Base-by-base conservation (phyloP, 2,113 vertebrate species). In the Boleophthalmus pectinirostris region DNA sequence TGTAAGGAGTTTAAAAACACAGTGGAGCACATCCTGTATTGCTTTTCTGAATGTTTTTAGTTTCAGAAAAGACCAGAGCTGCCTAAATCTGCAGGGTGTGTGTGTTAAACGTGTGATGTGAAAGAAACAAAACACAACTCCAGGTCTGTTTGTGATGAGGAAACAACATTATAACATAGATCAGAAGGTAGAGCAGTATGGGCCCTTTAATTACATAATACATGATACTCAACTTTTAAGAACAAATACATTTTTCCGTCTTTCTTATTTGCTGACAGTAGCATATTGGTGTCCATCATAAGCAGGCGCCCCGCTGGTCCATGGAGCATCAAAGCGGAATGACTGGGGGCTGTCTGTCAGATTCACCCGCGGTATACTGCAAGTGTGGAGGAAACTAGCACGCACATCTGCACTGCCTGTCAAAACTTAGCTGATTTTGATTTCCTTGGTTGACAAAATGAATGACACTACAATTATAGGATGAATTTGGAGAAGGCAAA, bases 301-400 rank as follows among this genome's bases (percentile, higher is more conserved):
- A 63, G 49, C 54, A 66, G 61, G 63, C 64, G 75, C 60, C 71
- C 80, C 16, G 2, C 69, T 74, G 77, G 14, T 56, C 77, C 47
- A 61, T 68, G 64, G 68, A 8, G 70, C 84, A 86, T 86, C 84
- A 87, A 90, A 88, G 79, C 77, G 66, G 58, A 82, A 70, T 81
- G 15, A 85, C 84, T 87, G 73, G 72, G 79, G 75, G 75, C 78
- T 38, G 72, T 71, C 75, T 67, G 57, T 71, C 46, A 58, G 69
- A 43, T 21, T 71, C 29, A 68, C 66, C 66, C 64, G 77, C 35
- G 0, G 38, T 9, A 45, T 58, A 70, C 65, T 46, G 38, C 51
- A 21, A 8, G 68, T 57, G 33, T 57, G 51, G 51, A 54, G 5
- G 51, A 54, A 33, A 66, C 43, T 63, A 47, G 24, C 38, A 4